Base-by-base conservation (phyloP, 2,797 vertebrate species). In the Iguana delicatissima region DNA sequence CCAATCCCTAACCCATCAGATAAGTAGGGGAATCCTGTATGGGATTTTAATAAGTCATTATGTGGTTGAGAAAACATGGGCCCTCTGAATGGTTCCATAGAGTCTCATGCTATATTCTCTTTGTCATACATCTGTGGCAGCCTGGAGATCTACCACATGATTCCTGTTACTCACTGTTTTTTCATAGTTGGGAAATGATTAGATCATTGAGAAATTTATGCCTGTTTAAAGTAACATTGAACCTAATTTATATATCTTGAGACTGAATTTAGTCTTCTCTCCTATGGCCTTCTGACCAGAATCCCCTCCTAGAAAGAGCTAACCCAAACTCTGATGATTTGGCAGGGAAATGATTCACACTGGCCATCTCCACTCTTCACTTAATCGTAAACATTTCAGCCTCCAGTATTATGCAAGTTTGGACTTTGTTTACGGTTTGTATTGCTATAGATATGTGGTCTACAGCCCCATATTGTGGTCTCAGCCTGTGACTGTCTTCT, bases 331-430 rank as follows among this genome's bases (percentile, higher is more conserved):
- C 0, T 80, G 5, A 2, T 55, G 29, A 1, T 14, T 59, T 73
- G 46, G 67, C 35, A 38, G 38, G 89, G 91, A 94, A 46, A 50
- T 91, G 94, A 94, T 91, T 94, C 93, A 92, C n/a, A 67, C 0
- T 1, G 62, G 3, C 67, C 1, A 18, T 88, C 85, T 80, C 38
- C 35, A 72, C 57, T 0, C 6, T 74, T 59, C 22, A 72, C 84
- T 91, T 87, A 85, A 32, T 64, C 88, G 35, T 6, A 73, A 89
- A 90, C 80, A 35, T 46, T 85, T 89, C 89, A 76, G 81, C 86
- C 82, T 86, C n/a, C 0, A 1, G 0, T 0, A 20, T 94, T 93
- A 13, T 79, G 89, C 85, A 93, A 89, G 67, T 67, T 57, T 35
- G 91, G 90, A 88, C 59, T 92, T 92, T 1, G 52, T 80, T 1